Conservation (phyloP, 2,888 invertebrate species). For the Eilema depressum region DNA sequence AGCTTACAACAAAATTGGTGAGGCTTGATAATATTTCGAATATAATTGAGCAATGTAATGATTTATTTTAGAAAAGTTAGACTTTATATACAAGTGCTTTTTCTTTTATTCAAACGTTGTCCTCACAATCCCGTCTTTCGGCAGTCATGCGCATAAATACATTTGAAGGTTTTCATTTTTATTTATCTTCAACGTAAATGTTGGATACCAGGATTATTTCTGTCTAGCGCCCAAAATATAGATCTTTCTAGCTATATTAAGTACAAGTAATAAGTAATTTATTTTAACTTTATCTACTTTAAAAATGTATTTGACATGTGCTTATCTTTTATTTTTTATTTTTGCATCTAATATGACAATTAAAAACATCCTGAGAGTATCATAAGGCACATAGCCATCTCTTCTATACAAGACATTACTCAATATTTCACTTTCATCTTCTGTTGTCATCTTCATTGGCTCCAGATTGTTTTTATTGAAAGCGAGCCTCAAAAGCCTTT, state of each 20-base stretch:
- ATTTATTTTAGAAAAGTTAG: too few species aligned
- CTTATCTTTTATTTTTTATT: background rate
- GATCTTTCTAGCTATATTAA: background rate
- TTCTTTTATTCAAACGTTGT: too few species aligned
- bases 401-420: background rate
- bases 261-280: background rate
- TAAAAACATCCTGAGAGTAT: background rate
- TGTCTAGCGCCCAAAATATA: background rate
- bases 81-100: too few species aligned
- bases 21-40: too few species aligned
- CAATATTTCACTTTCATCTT: background rate
- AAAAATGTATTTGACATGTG: background rate
- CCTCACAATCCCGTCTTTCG: too few species aligned
- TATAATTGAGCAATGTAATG: too few species aligned
- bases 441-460: background rate
- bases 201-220: background rate
- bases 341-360: background rate
- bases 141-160: too few species aligned
- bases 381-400: background rate
- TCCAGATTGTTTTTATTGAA: background rate
- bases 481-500: constrained; percentile 2
- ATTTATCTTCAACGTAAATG: background rate
- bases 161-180: background rate
- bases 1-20: too few species aligned
- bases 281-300: background rate